Percentiles rank a stretch among this genome's conserved stretches.
phyloP scores from a whole-genome alignment of 2,797 vertebrate species.

The Cygnus olor region DNA sequence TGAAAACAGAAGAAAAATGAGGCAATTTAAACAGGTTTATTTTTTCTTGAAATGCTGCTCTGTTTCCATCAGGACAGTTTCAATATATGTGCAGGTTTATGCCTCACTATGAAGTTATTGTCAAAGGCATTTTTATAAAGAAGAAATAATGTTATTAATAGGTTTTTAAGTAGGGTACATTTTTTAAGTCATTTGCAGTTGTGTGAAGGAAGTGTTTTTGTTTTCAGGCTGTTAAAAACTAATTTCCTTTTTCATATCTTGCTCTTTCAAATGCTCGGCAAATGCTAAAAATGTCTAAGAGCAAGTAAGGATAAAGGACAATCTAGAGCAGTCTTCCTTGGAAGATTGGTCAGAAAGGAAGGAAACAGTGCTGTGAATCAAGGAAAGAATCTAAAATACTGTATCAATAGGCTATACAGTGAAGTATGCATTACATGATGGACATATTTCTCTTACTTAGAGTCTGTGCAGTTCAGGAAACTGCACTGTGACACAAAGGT shows the following conservation, averaged over 20 bases:
- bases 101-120: background rate
- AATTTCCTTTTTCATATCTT: background rate
- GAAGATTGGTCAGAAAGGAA: background rate
- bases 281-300: background rate
- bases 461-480: background rate
- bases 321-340: background rate
- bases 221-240: background rate
- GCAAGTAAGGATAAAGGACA: background rate
- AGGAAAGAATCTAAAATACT: background rate
- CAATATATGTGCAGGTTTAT: background rate
- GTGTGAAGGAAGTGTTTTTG: background rate
- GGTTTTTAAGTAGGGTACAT: background rate
- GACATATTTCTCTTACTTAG: background rate
- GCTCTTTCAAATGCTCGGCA: background rate
- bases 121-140: background rate
- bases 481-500: background rate
- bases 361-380: background rate
- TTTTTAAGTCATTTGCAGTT: background rate
- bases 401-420: background rate
- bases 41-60: background rate
- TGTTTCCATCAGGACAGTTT: background rate
- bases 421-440: background rate
- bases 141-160: background rate
- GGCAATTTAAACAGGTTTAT: background rate
- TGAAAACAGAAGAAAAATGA: background rate